A percentile compares a stretch with the other conserved stretches of the same genome.
phyloP scores from a whole-genome alignment of 1,140 invertebrate species.

The Linepithema humile region DNA sequence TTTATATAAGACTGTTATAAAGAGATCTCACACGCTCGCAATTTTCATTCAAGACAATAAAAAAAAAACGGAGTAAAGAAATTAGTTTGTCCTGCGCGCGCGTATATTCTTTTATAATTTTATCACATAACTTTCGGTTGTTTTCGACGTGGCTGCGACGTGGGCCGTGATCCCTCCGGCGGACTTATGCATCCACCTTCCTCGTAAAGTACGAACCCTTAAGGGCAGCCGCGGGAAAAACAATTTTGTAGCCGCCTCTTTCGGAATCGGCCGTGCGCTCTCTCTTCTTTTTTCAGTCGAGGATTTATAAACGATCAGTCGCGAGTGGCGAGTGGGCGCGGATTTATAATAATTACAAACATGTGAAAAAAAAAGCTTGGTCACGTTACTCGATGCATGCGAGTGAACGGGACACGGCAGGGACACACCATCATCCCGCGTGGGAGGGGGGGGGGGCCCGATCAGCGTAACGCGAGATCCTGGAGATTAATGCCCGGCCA shows the following conservation, averaged over 20 bases:
- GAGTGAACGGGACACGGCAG: neutral
- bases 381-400: slow-evolving; percentile 11
- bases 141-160: slow-evolving; percentile 33
- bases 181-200: slow-evolving; percentile 25
- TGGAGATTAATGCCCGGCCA: slow-evolving; percentile 73
- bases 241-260: slow-evolving; percentile 48
- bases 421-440: slow-evolving; percentile 46
- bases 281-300: neutral
- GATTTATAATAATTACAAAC: slow-evolving; percentile 70
- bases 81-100: neutral
- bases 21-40: neutral
- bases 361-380: slow-evolving; percentile 7
- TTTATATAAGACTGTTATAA: neutral
- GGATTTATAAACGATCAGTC: slow-evolving; percentile 56
- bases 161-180: slow-evolving; percentile 13
- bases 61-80: neutral
- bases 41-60: neutral
- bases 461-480: slow-evolving; percentile 63
- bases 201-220: slow-evolving; percentile 52
- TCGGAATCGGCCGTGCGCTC: slow-evolving; percentile 13
- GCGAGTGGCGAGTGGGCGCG: neutral
- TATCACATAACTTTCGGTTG: slow-evolving; percentile 43
- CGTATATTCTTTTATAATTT: slow-evolving; percentile 29
- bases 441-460: too few relatives aligned
- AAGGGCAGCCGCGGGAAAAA: slow-evolving; percentile 42